Percentiles rank a stretch among this genome's conserved stretches.
phyloP scores from a whole-genome alignment of 2,797 vertebrate genomes.

The Lateolabrax maculatus region DNA sequence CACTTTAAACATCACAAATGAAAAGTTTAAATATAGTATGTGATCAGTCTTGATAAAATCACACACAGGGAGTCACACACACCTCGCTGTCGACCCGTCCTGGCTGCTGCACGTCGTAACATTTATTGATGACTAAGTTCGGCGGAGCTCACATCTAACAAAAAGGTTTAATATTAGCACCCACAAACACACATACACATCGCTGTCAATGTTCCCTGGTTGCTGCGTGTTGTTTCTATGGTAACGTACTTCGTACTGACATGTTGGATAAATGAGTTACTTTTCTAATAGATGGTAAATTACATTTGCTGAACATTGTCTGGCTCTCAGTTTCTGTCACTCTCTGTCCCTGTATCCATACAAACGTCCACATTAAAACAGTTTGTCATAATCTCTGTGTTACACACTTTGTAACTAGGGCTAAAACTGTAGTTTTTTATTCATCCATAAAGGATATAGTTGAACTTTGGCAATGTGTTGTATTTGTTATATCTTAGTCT shows the following conservation, averaged over 20 bases:
- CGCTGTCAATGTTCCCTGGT: conserved; percentile 10
- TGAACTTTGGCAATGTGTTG: neutral
- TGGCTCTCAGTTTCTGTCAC: neutral
- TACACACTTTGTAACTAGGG: neutral
- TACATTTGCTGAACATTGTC: conserved; percentile 13
- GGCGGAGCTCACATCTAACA: conserved; percentile 15
- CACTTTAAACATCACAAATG: neutral
- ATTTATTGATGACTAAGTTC: conserved; percentile 12
- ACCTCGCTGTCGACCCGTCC: neutral
- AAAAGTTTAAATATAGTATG: conserved; percentile 6
- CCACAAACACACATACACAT: neutral
- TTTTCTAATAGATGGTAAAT: conserved; percentile 37
- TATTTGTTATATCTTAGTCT: neutral
- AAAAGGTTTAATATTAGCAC: conserved; percentile 20
- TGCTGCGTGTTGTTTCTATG: conserved; percentile 56
- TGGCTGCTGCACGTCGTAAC: neutral
- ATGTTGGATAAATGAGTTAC: conserved; percentile 47
- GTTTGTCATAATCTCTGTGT: neutral
- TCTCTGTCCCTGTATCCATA: neutral
- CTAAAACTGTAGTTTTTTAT: neutral
- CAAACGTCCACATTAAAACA: neutral
- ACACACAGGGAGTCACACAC: neutral
- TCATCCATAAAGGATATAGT: neutral
- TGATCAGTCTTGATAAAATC: conserved; percentile 19
- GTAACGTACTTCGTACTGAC: conserved; percentile 36